Base-by-base conservation (phyloP, 2,888 invertebrate genomes). In the Cheilosia variabilis region DNA sequence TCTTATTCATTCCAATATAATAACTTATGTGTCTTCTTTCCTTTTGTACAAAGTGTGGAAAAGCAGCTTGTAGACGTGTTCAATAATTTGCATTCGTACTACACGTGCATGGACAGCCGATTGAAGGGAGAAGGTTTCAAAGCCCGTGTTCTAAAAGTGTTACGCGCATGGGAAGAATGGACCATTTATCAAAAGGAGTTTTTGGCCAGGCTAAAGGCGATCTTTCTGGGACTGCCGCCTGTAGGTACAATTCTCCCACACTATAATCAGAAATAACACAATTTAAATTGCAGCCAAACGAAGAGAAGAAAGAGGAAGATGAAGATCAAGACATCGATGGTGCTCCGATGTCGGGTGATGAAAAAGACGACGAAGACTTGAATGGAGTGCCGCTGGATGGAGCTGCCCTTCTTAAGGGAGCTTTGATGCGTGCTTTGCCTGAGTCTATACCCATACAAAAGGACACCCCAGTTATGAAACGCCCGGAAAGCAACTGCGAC, bases 91-190 rank as follows among this genome's bases (percentile, higher is more conserved):
- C 96, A 95, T 91, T 93, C 95, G 90, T 94, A 97, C 88, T 95
- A 96, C 90, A 94, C 95, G 88, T 94, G 93, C 47, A 95, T 98
- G 88, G 97, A 97, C 88, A 96, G 96, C 87, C 93, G 97, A 69
- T 93, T 98, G 71, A 97, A 98, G 93, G 98, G 98, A n/a, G 99
- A 99, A 93, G 98, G 98, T 43, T 98, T 98, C 92, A 97, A 98
- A 90, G 95, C 96, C 77, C 93, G 98, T 57, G 97, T 99, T 41
- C 95, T 98, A 91, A 95, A 96, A 89, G 96, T 97, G 89, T 95
- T 99, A 91, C 95, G 97, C 90, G 98, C 98, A 1, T 99, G 99
- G 99, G 98, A 99, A 92, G 99, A 99, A 91, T 98, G 98, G 96
- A 96, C 97, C 17, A 95, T 99, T 82, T 99, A 99, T 93, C 97